A percentile compares a stretch with the other conserved stretches of the same genome.
Conservation (phyloP, 2,888 invertebrate genomes). For the Beris morrisii region DNA sequence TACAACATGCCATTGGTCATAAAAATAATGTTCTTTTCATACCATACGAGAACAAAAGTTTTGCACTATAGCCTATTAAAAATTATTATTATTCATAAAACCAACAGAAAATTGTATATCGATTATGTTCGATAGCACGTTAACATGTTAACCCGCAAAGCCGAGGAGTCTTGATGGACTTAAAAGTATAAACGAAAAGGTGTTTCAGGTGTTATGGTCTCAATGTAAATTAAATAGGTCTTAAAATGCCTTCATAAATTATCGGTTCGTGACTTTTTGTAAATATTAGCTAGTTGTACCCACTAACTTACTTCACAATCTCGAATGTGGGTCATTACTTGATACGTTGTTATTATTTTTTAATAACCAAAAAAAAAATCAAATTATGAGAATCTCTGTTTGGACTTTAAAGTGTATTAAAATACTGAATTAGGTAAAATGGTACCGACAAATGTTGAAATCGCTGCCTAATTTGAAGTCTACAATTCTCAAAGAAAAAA, state of each 20-base stretch:
- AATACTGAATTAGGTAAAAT: too few species aligned
- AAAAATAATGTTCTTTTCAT: conserved; percentile 14
- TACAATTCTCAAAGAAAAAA: too few species aligned
- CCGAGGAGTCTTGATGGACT: background rate
- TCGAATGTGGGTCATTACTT: conserved; percentile 26
- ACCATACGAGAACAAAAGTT: conserved; percentile 4
- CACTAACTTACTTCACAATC: conserved; percentile 10
- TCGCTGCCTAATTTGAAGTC: too few species aligned
- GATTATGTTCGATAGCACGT: conserved; percentile 16
- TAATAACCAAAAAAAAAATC: too few species aligned
- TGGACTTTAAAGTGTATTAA: too few species aligned
- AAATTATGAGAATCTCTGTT: too few species aligned
- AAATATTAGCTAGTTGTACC: conserved; percentile 22
- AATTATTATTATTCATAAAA: conserved; percentile 21
- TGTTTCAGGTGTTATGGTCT: conserved; percentile 27
- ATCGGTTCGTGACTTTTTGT: conserved; percentile 30
- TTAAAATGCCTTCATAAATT: conserved; percentile 31
- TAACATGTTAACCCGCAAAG: conserved; percentile 12
- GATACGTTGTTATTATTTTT: conserved; percentile 22
- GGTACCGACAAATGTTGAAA: too few species aligned
- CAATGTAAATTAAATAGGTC: conserved; percentile 32
- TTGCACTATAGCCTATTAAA: conserved; percentile 12
- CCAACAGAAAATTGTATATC: conserved; percentile 20
- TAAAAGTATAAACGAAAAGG: conserved; percentile 3
- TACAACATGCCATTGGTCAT: conserved; percentile 25